These are phyloP conservation scores for Heliconius cydno DNA, from an alignment of 2,888 invertebrate genomes.

Conservation along the genomic window DNA sequence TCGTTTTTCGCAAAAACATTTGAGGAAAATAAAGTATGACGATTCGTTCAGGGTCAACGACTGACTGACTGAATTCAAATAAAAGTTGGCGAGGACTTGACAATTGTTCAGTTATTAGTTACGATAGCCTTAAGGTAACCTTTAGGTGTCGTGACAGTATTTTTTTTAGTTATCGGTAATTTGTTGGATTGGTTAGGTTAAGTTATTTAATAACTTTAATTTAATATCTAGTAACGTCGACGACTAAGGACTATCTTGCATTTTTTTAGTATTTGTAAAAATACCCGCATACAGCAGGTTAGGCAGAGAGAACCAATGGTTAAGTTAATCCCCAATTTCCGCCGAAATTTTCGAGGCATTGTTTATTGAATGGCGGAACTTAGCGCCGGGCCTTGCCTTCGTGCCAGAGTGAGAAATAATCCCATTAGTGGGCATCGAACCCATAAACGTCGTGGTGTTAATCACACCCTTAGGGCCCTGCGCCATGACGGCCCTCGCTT, in stretches of 20 bases:
- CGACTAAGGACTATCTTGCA: too few species aligned
- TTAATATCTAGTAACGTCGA: neutral
- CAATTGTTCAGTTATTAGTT: neutral
- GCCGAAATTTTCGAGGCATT: too few species aligned
- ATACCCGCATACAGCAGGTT: too few species aligned
- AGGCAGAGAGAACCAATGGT: too few species aligned
- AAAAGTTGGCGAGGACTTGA: neutral
- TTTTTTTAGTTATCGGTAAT: neutral
- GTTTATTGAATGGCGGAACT: too few species aligned
- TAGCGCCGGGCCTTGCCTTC: too few species aligned
- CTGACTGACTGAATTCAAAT: neutral
- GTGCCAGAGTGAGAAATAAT: too few species aligned
- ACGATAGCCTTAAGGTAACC: conserved; percentile 3
- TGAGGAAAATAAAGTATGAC: conserved; percentile 37
- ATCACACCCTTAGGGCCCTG: too few species aligned
- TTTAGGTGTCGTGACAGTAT: neutral
- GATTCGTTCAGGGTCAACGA: conserved; percentile 19
- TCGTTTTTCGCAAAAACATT: conserved; percentile 38
- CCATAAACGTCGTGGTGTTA: too few species aligned
- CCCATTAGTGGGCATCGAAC: too few species aligned
- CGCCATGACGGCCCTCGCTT: neutral
- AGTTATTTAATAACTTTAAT: neutral
- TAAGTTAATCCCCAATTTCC: too few species aligned
- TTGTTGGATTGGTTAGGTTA: neutral
- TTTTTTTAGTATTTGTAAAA: too few species aligned